These are phyloP conservation scores for Notarius lentiginosus DNA, from an alignment of 2,113 vertebrate genomes.

Conservation along the genomic window DNA sequence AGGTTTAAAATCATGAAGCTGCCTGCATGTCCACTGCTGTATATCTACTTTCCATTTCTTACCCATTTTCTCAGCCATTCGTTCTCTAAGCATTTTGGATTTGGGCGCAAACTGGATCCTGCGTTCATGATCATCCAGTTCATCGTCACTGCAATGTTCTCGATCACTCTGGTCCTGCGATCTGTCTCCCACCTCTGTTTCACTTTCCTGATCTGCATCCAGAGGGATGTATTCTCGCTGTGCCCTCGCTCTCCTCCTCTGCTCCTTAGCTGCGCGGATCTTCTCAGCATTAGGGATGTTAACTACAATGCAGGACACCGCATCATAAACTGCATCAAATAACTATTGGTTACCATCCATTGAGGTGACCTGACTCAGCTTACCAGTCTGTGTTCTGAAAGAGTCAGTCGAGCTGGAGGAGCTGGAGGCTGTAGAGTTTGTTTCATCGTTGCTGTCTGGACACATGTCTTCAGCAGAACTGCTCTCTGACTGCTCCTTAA, in stretches of 20 bases:
- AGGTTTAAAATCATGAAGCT: neutral
- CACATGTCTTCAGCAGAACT: constrained; percentile 34
- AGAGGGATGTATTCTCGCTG: constrained; percentile 81
- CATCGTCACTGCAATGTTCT: constrained; percentile 70
- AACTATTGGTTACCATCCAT: neutral
- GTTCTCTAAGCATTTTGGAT: constrained; percentile 77
- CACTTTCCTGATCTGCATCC: constrained; percentile 54
- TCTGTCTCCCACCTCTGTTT: constrained; percentile 55
- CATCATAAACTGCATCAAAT: neutral
- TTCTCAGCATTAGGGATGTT: constrained; percentile 70
- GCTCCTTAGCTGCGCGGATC: constrained; percentile 75
- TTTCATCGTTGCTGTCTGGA: constrained; percentile 49
- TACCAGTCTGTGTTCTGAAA: constrained; percentile 56
- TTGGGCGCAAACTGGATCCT: constrained; percentile 80
- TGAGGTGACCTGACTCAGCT: neutral
- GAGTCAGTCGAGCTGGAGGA: constrained; percentile 52
- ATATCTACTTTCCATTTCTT: constrained; percentile 37
- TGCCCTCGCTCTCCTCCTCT: constrained; percentile 68
- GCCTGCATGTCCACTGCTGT: neutral
- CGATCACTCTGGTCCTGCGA: constrained; percentile 57
- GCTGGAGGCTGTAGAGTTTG: constrained; percentile 35
- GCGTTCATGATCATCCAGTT: constrained; percentile 77
- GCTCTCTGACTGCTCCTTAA: constrained; percentile 20
- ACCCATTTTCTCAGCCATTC: constrained; percentile 83
- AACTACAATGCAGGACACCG: constrained; percentile 60